Conservation (phyloP, 2,113 vertebrate genomes). For the Oncorhynchus nerka region DNA sequence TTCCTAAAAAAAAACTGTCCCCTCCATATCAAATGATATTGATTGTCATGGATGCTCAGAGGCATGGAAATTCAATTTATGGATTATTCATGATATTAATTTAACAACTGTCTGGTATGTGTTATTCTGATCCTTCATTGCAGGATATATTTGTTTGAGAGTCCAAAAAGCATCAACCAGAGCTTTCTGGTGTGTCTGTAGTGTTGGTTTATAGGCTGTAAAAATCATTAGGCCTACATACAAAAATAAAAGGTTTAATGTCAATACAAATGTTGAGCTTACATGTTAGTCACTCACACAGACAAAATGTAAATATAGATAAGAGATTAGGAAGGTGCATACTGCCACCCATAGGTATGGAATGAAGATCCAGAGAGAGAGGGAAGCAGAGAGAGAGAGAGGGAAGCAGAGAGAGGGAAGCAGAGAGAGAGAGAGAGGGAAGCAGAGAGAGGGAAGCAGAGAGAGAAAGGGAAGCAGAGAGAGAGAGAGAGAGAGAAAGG, state of each 20-base stretch:
- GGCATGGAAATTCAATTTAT: constrained; percentile 9
- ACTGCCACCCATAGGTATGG: constrained; percentile 20
- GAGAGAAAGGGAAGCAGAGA: too few relatives aligned
- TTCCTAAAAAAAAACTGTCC: not conserved
- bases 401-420: too few relatives aligned
- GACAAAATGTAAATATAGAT: not conserved
- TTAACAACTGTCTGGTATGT: not conserved
- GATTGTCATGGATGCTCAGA: not conserved
- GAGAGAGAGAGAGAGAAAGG: not conserved
- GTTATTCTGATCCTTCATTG: not conserved
- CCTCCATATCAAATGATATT: not conserved
- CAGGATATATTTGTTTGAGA: not conserved
- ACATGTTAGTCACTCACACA: not conserved
- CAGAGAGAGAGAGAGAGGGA: too few relatives aligned
- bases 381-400: too few relatives aligned
- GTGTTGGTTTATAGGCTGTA: not conserved
- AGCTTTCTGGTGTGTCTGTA: not conserved
- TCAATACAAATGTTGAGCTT: not conserved
- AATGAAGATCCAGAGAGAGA: constrained; percentile 4
- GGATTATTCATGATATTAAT: not conserved
- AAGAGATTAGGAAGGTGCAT: constrained; percentile 13
- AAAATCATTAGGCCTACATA: not conserved
- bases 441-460: too few relatives aligned
- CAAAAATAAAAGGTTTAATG: not conserved
- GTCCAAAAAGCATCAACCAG: not conserved